Evolutionary conservation across 2,113 vertebrate species (phyloP), one percentile per base, ranked within the genome.

Genomic region (Gobio gobio): DNA sequence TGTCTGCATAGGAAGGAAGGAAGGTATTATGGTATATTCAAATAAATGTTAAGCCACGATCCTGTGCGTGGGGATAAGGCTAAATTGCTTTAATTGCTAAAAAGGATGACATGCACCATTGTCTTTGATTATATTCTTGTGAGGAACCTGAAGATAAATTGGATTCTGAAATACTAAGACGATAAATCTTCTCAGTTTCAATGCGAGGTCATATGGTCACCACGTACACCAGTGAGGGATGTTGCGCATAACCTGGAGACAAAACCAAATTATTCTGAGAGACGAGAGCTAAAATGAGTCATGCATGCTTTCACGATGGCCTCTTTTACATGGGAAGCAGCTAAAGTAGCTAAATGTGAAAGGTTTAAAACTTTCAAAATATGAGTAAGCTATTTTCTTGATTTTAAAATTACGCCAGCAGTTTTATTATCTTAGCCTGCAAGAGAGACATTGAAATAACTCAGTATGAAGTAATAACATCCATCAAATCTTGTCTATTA

Each of bases 191-290:
- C 58, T 79, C 58, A 3, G 78, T 47, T 79, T 63, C 78, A 47
- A 26, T 47, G n/a, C 18, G 78, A 79, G 78, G 58, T 79, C 78
- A 63, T 63, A 45, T 18, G n/a, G 24, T 79, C 78, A 64, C 14
- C 4, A 43, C 7, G n/a, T 29, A 64, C 58, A 14, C 76, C 76
- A 43, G 22, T 47, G 14, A 79, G 59, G 40, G 58, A 79, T 79
- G 78, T 63, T 79, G 78, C 47, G 61, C 26, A 79, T 64, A 79
- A 47, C 58, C 78, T 79, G 78, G 13, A 64, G n/a, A 79, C n/a
- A 79, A 79, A 79, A 16, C n/a, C 58, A 79, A 79, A 79, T 63
- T 63, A 79, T 79, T 79, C 40, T 10, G 22, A 79, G 77, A 47
- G 78, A 79, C 24, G 33, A 47, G 40, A 63, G 40, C n/a, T 54